Percentiles rank a stretch among this genome's conserved stretches.
phyloP scores from a whole-genome alignment of 2,888 invertebrate genomes.

The Stegana nigrithorax region DNA sequence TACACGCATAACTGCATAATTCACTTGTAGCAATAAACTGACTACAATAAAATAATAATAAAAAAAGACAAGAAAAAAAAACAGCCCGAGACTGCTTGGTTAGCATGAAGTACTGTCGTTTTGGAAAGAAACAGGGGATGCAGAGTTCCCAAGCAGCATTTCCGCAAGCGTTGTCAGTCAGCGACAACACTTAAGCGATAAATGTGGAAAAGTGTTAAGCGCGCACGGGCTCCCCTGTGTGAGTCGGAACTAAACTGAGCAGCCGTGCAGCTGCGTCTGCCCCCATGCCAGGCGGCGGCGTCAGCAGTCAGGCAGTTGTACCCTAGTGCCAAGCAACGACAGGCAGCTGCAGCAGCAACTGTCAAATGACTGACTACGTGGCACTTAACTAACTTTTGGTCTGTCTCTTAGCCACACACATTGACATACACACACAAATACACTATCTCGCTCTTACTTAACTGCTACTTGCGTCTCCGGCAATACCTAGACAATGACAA shows the following conservation, averaged over 20 bases:
- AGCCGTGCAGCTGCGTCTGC: too few relatives aligned
- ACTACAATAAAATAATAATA: not conserved
- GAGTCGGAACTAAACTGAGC: constrained; percentile 14
- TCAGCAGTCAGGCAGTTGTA: constrained; percentile 1
- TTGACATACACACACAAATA: too few relatives aligned
- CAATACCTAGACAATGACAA: constrained; percentile 1
- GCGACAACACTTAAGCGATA: not conserved
- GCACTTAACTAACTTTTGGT: constrained; percentile 5
- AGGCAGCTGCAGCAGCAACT: constrained; percentile 37
- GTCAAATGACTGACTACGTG: constrained; percentile 56
- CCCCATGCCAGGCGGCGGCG: too few relatives aligned
- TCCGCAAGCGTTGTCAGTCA: not conserved
- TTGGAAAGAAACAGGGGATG: too few relatives aligned
- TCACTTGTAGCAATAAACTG: too few relatives aligned
- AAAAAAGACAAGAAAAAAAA: not conserved
- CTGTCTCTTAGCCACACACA: not conserved
- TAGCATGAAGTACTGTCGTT: too few relatives aligned
- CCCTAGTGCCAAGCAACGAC: constrained; percentile 10
- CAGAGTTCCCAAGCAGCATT: too few relatives aligned
- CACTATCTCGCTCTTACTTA: not conserved
- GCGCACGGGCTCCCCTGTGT: too few relatives aligned
- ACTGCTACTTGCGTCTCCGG: not conserved
- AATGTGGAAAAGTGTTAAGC: not conserved
- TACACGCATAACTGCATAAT: too few relatives aligned
- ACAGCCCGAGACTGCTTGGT: too few relatives aligned